Evolutionary conservation across 2,888 invertebrate genomes (phyloP), one percentile per base, ranked within the genome.

Genomic region (Microctonus hyperodae): DNA sequence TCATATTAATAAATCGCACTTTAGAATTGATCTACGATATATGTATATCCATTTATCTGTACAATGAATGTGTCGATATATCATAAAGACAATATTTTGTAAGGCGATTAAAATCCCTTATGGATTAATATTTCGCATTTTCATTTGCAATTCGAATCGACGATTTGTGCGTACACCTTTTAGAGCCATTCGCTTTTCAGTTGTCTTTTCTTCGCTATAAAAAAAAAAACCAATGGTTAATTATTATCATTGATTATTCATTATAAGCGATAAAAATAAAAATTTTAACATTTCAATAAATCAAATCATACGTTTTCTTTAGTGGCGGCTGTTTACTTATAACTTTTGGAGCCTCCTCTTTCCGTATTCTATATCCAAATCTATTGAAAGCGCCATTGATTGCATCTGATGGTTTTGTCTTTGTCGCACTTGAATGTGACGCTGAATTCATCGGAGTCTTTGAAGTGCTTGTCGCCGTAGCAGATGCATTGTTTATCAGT

Each of bases 61-160:
- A 58, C 59, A 48, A 48, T 60, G 31, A 56, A 56, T 56, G 56
- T 33, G 20, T 33, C 20, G 22, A 23, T 48, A 23, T 28, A 58
- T 58, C 35, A n/a, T 60, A 60, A 60, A 48, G 25, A 16, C 44
- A 28, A 22, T 13, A 16, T n/a, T 16, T 1, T 10, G n/a, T n/a
- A 13, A 20, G 31, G 9, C 10, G n/a, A 31, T 28, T n/a, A n/a
- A 25, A 37, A 53, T n/a, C 9, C n/a, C 37, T 53, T 23, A 62
- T 6, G 20, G 25, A 33, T 73, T 73, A 5, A 87, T 74, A 71
- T 88, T 88, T 23, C 91, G 86, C 81, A 89, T 86, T 73, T 88
- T 85, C 92, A 92, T 92, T 75, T 91, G 89, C 64, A 92, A 80
- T 64, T 92, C 91, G 74, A 92, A 92, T 51, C 92, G 85, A 44